A percentile compares a stretch with the other conserved stretches of the same genome.
Conservation (phyloP, 1,140 invertebrate species). For the Sesamia nonagrioides region DNA sequence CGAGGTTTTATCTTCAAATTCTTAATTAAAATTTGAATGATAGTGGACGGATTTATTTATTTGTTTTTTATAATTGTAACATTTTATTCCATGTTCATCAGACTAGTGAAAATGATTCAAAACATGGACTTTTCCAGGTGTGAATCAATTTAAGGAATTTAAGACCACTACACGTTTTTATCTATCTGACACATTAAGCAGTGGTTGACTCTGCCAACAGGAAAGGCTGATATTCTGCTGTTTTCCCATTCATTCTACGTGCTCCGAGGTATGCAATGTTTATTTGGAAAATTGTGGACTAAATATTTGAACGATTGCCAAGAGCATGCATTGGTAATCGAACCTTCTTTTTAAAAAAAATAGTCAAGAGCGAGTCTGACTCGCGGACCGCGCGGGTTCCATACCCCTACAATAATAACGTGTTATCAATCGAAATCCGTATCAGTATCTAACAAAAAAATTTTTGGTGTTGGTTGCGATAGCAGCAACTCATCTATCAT, state of each 20-base stretch:
- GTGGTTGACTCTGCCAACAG: neutral
- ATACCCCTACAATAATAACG: too few relatives aligned
- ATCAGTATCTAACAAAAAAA: too few relatives aligned
- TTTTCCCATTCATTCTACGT: neutral
- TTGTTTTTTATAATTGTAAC: too few relatives aligned
- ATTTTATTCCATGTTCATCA: neutral
- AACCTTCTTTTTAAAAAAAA: too few relatives aligned
- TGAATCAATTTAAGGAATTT: neutral
- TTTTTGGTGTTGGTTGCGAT: too few relatives aligned
- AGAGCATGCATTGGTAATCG: neutral
- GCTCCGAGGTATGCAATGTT: neutral
- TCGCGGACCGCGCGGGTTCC: too few relatives aligned
- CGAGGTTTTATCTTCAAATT: too few relatives aligned
- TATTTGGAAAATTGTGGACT: neutral
- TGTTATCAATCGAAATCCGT: too few relatives aligned
- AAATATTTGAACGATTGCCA: neutral
- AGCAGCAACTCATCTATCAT: too few relatives aligned
- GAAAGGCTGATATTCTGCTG: neutral
- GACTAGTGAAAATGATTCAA: conserved; percentile 3
- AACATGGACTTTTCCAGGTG: neutral
- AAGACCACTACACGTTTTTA: neutral
- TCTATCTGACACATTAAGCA: neutral
- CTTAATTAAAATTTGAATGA: too few relatives aligned
- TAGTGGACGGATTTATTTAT: too few relatives aligned
- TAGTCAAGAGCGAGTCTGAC: too few relatives aligned